phyloP scores from a whole-genome alignment of 2,113 vertebrate genomes.

The Ceyx melanurus region DNA sequence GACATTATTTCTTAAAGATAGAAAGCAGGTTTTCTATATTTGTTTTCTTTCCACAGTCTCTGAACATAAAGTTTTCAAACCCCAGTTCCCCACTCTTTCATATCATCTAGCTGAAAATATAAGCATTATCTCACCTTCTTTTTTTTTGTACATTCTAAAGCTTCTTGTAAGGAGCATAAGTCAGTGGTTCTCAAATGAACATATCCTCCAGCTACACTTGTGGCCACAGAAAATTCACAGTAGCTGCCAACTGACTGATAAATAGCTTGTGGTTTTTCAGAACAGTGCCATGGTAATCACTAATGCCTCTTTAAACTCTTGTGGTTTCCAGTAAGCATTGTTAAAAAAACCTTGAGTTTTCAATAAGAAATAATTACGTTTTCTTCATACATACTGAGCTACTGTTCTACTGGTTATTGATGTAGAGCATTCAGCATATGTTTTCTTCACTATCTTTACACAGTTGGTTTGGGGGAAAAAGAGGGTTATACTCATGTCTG shows the following conservation, averaged over 20 bases:
- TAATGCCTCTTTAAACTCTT: neutral
- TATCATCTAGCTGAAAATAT: neutral
- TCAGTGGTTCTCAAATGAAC: neutral
- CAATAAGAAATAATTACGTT: too few relatives aligned
- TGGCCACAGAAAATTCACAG: neutral
- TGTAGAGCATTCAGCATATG: neutral
- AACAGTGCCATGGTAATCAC: neutral
- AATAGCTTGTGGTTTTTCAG: neutral
- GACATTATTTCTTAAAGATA: neutral
- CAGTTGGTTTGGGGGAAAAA: neutral
- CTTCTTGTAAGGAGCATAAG: neutral
- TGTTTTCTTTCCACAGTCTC: neutral
- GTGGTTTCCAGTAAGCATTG: neutral
- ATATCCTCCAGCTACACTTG: neutral
- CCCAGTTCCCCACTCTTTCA: neutral
- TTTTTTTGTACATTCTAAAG: neutral
- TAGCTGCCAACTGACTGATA: neutral
- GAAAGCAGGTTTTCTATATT: neutral
- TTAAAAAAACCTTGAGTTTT: neutral
- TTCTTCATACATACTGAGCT: neutral
- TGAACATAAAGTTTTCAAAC: neutral
- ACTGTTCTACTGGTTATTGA: neutral
- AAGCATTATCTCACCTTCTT: neutral
- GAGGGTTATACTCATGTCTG: neutral
- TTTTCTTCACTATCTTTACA: neutral